Percentiles rank a stretch among this genome's conserved stretches.
These are phyloP conservation scores for Cacoxenus indagator DNA, from an alignment of 2,888 invertebrate species.

Conservation along the genomic window DNA sequence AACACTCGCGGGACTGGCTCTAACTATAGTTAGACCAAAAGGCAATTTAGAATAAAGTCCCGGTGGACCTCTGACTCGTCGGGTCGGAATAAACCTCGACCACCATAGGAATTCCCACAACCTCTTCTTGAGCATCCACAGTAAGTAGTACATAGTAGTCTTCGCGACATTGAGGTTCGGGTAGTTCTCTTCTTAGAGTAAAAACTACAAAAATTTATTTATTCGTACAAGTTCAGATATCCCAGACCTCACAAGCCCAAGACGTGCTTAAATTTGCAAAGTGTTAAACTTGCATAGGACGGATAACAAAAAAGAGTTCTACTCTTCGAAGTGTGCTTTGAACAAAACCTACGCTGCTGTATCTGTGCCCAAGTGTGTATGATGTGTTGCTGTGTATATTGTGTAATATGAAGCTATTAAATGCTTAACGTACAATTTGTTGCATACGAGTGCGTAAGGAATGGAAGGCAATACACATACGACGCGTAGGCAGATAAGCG, in stretches of 20 bases:
- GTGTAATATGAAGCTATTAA: slow-evolving; percentile 17
- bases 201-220: no score
- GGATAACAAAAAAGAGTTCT: no score
- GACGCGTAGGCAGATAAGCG: slow-evolving; percentile 10
- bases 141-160: no score
- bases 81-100: not conserved
- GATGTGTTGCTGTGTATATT: not conserved
- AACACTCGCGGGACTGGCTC: not conserved
- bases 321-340: no score
- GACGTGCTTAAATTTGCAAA: no score
- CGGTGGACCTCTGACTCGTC: not conserved
- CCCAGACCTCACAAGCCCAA: no score
- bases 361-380: no score
- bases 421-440: not conserved
- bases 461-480: slow-evolving; percentile 13
- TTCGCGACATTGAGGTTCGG: no score
- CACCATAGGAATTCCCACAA: not conserved
- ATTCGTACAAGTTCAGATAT: no score
- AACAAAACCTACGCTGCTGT: no score
- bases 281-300: no score
- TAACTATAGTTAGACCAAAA: not conserved
- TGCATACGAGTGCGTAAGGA: not conserved
- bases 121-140: not conserved
- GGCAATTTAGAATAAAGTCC: not conserved
- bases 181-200: no score